These are phyloP conservation scores for Hydrozoanthus tunicans DNA, from an alignment of 64 coral and sea anemone genomes.

Conservation along the genomic window DNA sequence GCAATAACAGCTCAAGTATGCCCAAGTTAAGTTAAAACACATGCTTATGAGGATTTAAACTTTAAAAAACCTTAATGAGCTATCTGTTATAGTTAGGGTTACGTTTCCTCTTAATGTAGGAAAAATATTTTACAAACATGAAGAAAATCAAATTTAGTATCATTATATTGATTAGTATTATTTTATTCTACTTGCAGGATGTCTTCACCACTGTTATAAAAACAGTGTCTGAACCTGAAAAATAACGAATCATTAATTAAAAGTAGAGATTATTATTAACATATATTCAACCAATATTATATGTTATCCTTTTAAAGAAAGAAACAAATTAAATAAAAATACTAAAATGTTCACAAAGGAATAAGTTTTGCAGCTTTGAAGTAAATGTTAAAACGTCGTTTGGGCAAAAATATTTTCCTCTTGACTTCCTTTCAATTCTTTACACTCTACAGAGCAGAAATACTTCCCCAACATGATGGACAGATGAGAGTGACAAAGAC, in stretches of 20 bases:
- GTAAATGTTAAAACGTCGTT: neutral
- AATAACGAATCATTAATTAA: neutral
- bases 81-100: too few species aligned
- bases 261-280: neutral
- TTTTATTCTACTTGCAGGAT: neutral
- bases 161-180: neutral
- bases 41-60: too few species aligned
- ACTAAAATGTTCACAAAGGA: neutral
- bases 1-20: too few species aligned
- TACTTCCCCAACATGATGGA: too few species aligned
- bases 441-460: too few species aligned
- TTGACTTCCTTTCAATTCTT: too few species aligned
- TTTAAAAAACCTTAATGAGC: too few species aligned
- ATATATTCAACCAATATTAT: neutral
- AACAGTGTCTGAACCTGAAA: slow-evolving; percentile 12
- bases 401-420: neutral
- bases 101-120: too few species aligned
- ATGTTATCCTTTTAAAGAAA: neutral
- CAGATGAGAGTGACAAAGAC: too few species aligned
- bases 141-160: neutral
- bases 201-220: neutral
- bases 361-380: neutral
- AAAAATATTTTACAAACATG: neutral
- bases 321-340: neutral
- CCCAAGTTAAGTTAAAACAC: too few species aligned